These are phyloP conservation scores for Resseliella maxima DNA, from an alignment of 2,888 invertebrate species.

Conservation along the genomic window DNA sequence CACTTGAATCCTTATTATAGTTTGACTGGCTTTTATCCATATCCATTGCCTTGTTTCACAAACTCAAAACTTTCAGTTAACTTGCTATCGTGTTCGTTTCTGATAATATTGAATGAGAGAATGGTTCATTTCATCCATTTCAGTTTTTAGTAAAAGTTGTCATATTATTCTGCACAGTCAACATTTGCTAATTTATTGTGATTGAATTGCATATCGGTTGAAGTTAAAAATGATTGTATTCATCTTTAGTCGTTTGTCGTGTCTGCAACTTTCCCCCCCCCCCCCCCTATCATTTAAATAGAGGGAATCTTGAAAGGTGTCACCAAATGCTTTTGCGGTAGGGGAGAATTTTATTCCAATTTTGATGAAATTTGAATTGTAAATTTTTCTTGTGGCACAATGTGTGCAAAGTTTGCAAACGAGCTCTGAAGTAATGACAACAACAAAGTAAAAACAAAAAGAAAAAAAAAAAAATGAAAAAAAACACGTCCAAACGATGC, in stretches of 20 bases:
- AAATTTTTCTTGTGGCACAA: background rate
- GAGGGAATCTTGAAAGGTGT: background rate
- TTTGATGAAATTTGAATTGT: slow-evolving; percentile 26
- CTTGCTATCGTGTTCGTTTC: no score
- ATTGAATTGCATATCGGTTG: slow-evolving; percentile 18
- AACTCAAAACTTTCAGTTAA: no score
- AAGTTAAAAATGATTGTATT: background rate
- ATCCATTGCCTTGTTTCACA: background rate
- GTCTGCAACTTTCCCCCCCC: background rate
- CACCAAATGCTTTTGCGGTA: background rate
- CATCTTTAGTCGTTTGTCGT: background rate
- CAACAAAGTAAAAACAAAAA: no score
- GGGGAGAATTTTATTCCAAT: slow-evolving; percentile 18
- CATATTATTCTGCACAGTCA: slow-evolving; percentile 41
- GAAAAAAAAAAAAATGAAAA: no score
- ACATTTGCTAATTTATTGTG: background rate
- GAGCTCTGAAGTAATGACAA: background rate
- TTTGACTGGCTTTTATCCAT: background rate
- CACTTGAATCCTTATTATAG: background rate
- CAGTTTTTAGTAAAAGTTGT: background rate
- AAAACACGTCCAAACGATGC: background rate
- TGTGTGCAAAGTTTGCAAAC: background rate
- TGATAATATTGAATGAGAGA: background rate
- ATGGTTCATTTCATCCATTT: background rate
- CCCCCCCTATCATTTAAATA: no score